These are phyloP conservation scores for Scelioninae gen. 2 DNA, from an alignment of 2,888 invertebrate genomes.

Conservation along the genomic window DNA sequence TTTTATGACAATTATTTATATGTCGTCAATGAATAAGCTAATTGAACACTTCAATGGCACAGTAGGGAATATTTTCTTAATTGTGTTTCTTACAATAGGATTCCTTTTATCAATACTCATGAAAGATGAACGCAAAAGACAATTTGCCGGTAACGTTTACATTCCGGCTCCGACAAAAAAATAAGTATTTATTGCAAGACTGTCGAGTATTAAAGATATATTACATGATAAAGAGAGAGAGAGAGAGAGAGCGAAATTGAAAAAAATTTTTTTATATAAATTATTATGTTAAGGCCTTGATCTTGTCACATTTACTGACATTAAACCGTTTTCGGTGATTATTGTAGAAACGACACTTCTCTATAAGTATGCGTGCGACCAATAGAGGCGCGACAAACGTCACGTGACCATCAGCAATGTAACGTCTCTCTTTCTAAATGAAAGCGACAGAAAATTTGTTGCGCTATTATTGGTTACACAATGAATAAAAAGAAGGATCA, in stretches of 20 bases:
- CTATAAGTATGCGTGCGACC: too few relatives aligned
- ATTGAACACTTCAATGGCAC: slow-evolving; percentile 62
- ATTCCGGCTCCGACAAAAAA: neutral
- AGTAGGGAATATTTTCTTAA: slow-evolving; percentile 62
- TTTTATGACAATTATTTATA: slow-evolving; percentile 62
- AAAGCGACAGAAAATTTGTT: too few relatives aligned
- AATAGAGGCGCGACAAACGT: too few relatives aligned
- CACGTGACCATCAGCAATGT: too few relatives aligned
- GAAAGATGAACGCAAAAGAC: slow-evolving; percentile 53
- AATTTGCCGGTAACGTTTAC: slow-evolving; percentile 38
- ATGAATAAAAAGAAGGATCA: too few relatives aligned
- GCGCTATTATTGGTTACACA: too few relatives aligned
- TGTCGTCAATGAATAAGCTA: slow-evolving; percentile 63
- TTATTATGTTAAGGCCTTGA: too few relatives aligned
- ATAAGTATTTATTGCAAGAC: slow-evolving; percentile 27
- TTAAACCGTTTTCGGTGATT: too few relatives aligned
- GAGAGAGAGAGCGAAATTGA: too few relatives aligned
- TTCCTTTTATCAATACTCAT: slow-evolving; percentile 32
- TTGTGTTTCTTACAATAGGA: slow-evolving; percentile 38
- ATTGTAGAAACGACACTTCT: too few relatives aligned
- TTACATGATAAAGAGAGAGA: slow-evolving; percentile 5
- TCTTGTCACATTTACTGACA: too few relatives aligned
- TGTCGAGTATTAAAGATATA: slow-evolving; percentile 24
- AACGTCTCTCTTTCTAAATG: too few relatives aligned
- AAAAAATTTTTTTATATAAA: neutral